Percentiles rank a stretch among this genome's conserved stretches.
Evolutionary conservation across 2,888 invertebrate genomes (phyloP).

Genomic region (Lasioglossum leucozonium): DNA sequence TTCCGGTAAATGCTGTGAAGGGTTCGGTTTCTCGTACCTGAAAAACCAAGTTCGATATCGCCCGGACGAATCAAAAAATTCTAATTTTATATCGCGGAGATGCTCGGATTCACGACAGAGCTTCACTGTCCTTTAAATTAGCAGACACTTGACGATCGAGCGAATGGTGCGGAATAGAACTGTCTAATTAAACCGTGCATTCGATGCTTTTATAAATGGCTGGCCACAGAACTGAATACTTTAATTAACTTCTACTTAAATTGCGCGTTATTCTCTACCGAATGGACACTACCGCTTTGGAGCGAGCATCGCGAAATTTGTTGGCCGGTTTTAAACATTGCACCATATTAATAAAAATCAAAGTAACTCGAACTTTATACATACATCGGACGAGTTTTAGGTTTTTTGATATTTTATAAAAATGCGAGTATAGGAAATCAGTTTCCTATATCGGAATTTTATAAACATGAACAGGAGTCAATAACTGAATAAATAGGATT

Average conservation of each 20-base stretch:
- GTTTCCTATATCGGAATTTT: background rate
- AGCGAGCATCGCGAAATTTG: background rate
- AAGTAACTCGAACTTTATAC: background rate
- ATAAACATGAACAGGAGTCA: background rate
- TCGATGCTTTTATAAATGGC: slow-evolving; percentile 5
- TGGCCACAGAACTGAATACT: background rate
- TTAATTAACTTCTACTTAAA: background rate
- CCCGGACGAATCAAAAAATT: background rate
- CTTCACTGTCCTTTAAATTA: slow-evolving; percentile 6
- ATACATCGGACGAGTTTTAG: no score
- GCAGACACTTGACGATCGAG: background rate
- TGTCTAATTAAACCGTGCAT: background rate
- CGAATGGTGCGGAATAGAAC: background rate
- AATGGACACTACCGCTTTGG: background rate
- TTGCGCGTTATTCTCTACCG: background rate
- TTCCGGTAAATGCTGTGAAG: background rate
- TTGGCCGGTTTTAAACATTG: background rate
- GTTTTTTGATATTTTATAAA: background rate
- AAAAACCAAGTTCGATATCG: background rate
- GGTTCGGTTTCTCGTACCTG: background rate
- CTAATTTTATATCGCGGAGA: background rate
- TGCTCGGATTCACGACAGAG: background rate
- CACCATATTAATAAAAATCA: background rate
- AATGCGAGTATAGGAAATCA: background rate
- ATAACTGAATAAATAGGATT: no score